These are phyloP conservation scores for Heteromyza rotundicornis DNA, from an alignment of 2,888 invertebrate species.

Conservation along the genomic window DNA sequence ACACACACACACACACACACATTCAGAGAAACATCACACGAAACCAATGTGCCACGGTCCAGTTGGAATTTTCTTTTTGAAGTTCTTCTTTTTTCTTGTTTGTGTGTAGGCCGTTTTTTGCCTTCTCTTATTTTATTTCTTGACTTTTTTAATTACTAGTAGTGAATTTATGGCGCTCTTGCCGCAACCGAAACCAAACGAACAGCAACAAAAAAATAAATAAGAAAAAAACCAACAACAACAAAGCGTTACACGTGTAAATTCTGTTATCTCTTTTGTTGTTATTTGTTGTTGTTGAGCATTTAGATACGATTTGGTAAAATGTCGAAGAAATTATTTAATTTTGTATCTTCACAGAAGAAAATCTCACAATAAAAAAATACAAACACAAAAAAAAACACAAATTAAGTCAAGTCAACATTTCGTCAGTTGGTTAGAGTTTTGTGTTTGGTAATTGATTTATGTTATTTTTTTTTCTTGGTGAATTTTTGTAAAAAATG, in stretches of 20 bases:
- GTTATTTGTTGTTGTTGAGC: too few species aligned
- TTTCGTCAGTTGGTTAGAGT: not conserved
- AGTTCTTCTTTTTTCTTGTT: slow-evolving; percentile 7
- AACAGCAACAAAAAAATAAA: slow-evolving; percentile 2
- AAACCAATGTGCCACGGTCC: slow-evolving; percentile 24
- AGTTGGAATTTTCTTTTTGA: slow-evolving; percentile 28
- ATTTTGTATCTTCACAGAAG: too few species aligned
- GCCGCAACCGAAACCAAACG: too few species aligned
- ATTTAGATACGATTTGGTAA: not conserved
- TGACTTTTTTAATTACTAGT: slow-evolving; percentile 9
- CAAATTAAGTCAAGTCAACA: not conserved
- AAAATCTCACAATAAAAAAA: too few species aligned
- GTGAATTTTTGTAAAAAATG: too few species aligned
- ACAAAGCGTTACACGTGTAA: not conserved
- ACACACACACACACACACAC: not conserved
- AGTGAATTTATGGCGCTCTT: slow-evolving; percentile 22
- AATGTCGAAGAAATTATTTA: not conserved
- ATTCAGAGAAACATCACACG: not conserved
- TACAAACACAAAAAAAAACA: too few species aligned
- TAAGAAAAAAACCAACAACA: not conserved
- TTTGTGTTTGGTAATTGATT: not conserved
- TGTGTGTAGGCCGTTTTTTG: slow-evolving; percentile 3
- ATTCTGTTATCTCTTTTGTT: not conserved
- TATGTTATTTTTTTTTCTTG: too few species aligned
- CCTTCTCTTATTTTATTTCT: slow-evolving; percentile 8